Conservation (phyloP, 1,140 invertebrate species). For the Aphaenogaster rudis region DNA sequence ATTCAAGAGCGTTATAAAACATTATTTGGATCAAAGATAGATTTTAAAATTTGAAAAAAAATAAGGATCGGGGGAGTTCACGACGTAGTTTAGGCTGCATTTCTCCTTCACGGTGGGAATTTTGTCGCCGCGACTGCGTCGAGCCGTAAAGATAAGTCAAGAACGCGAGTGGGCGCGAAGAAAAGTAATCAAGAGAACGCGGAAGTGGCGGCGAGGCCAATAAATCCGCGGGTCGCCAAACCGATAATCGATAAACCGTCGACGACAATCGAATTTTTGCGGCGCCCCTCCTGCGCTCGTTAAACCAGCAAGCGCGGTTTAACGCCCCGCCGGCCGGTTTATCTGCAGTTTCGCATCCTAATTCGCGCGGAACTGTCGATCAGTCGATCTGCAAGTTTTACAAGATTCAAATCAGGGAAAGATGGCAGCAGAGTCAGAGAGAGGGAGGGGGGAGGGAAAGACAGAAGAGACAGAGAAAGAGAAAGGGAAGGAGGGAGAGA, state of each 20-base stretch:
- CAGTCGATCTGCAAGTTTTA: background rate
- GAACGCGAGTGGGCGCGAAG: background rate
- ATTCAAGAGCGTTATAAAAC: background rate
- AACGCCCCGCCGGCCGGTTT: background rate
- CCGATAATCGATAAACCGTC: constrained; percentile 69
- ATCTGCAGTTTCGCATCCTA: background rate
- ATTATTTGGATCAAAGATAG: background rate
- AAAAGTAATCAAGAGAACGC: background rate
- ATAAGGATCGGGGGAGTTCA: background rate
- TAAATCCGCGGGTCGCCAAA: constrained; percentile 61
- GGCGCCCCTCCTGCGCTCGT: background rate
- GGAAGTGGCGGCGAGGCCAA: constrained; percentile 8
- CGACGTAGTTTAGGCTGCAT: too few species aligned
- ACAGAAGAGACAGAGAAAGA: background rate
- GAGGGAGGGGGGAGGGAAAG: background rate
- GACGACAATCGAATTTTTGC: constrained; percentile 61
- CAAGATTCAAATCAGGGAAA: background rate
- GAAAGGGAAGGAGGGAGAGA: background rate
- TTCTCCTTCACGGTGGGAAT: background rate
- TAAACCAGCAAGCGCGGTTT: background rate
- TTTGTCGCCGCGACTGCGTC: background rate
- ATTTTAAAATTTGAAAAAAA: background rate
- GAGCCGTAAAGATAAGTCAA: constrained; percentile 21
- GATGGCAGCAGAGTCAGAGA: background rate
- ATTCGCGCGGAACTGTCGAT: background rate